Evolutionary conservation across 2,888 invertebrate species (phyloP).

Genomic region (Acrocyrtus sp.): DNA sequence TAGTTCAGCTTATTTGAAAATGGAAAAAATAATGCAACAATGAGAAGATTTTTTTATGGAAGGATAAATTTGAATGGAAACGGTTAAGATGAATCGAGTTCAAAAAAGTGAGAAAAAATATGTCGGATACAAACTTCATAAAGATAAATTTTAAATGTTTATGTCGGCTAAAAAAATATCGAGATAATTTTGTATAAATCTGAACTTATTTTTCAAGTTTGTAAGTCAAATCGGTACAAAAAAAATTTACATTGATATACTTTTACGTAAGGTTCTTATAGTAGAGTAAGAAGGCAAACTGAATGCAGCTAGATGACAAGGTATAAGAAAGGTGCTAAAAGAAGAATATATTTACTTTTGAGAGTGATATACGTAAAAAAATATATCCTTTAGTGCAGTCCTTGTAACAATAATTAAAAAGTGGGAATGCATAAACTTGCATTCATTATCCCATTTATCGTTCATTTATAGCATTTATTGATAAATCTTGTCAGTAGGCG

Average conservation of each 20-base stretch:
- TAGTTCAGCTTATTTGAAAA: not conserved
- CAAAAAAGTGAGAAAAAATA: not conserved
- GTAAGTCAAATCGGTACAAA: constrained; percentile 39
- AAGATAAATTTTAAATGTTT: not conserved
- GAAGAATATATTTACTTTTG: no score
- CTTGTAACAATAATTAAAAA: not conserved
- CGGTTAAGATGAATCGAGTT: not conserved
- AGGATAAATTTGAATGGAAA: not conserved
- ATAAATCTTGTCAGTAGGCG: not conserved
- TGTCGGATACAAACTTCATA: not conserved
- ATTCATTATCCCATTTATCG: not conserved
- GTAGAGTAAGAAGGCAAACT: not conserved
- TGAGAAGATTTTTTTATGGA: constrained; percentile 22
- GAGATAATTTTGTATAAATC: constrained; percentile 1
- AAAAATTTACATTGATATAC: constrained; percentile 10
- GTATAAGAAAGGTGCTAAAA: constrained; percentile 27
- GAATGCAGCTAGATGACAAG: constrained; percentile 13
- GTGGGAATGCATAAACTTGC: not conserved
- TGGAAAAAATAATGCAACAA: constrained; percentile 20
- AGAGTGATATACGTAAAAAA: not conserved
- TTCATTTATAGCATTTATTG: constrained; percentile 16
- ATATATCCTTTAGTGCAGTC: not conserved
- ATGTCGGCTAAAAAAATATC: not conserved
- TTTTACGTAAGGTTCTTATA: constrained; percentile 10
- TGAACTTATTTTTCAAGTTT: constrained; percentile 40